Percentiles rank a stretch among this genome's conserved stretches.
phyloP scores from a whole-genome alignment of 2,888 invertebrate species.

The Theodoxus fluviatilis region DNA sequence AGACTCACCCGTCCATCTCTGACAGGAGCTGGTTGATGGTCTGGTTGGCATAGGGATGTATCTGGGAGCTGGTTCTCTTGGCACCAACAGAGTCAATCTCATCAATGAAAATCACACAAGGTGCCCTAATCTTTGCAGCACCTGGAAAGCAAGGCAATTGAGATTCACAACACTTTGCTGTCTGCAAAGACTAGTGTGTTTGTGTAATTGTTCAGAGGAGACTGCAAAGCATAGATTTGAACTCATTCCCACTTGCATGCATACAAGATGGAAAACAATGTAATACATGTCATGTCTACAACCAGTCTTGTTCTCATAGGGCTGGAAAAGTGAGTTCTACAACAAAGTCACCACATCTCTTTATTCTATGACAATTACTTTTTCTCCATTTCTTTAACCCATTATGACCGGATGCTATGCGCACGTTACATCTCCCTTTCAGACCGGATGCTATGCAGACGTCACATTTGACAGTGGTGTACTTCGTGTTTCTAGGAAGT shows the following conservation, averaged over 20 bases:
- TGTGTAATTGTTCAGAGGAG: too few relatives aligned
- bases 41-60: slow-evolving; percentile 99
- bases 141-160: slow-evolving; percentile 70
- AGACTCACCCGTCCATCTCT: slow-evolving; percentile 94
- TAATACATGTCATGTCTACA: background rate
- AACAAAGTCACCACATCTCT: background rate
- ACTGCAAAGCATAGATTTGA: too few relatives aligned
- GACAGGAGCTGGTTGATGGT: slow-evolving; percentile 97
- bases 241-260: background rate
- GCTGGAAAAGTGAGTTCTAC: background rate
- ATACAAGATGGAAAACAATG: background rate
- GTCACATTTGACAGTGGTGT: too few relatives aligned
- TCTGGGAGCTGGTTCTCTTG: slow-evolving; percentile 92
- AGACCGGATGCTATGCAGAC: too few relatives aligned
- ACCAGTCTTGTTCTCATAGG: background rate
- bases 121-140: slow-evolving; percentile 91
- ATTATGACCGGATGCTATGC: too few relatives aligned
- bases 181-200: too few relatives aligned
- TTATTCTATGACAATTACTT: too few relatives aligned
- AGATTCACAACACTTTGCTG: too few relatives aligned
- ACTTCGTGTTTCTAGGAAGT: too few relatives aligned
- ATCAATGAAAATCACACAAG: slow-evolving; percentile 98
- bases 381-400: too few relatives aligned
- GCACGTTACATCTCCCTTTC: too few relatives aligned
- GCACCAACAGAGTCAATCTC: slow-evolving; percentile 99